phyloP scores from a whole-genome alignment of 2,888 invertebrate species.

The Myathropa florea region DNA sequence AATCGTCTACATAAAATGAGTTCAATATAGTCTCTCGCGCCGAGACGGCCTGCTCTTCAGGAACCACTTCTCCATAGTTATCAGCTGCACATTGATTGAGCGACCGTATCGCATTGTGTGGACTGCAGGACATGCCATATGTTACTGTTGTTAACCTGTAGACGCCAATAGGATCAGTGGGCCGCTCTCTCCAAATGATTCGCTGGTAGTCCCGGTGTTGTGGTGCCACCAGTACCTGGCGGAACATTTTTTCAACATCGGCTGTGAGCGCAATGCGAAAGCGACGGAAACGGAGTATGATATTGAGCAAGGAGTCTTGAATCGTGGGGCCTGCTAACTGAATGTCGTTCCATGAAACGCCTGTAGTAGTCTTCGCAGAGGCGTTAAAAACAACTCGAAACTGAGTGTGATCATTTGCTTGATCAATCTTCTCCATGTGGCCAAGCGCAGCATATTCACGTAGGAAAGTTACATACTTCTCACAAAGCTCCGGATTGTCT shows the following conservation, averaged over 20 bases:
- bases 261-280: not conserved
- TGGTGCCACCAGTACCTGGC: not conserved
- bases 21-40: conserved; percentile 4
- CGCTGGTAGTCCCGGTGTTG: not conserved
- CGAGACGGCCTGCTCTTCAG: not conserved
- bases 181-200: not conserved
- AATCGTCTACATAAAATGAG: conserved; percentile 27
- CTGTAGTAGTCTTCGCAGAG: conserved; percentile 16
- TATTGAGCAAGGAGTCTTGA: conserved; percentile 15
- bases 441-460: too few relatives aligned
- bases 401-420: not conserved
- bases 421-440: not conserved
- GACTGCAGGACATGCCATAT: conserved; percentile 16
- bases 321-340: not conserved
- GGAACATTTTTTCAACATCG: too few relatives aligned
- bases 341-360: conserved; percentile 27
- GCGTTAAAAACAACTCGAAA: too few relatives aligned
- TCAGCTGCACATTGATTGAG: conserved; percentile 3
- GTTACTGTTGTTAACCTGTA: conserved; percentile 20
- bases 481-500: not conserved
- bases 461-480: not conserved
- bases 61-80: not conserved
- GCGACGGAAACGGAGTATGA: conserved; percentile 14
- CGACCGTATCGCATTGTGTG: conserved; percentile 2
- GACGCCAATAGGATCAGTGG: not conserved